Evolutionary conservation across 1,140 invertebrate species (phyloP).

Genomic region (Wasmannia auropunctata): DNA sequence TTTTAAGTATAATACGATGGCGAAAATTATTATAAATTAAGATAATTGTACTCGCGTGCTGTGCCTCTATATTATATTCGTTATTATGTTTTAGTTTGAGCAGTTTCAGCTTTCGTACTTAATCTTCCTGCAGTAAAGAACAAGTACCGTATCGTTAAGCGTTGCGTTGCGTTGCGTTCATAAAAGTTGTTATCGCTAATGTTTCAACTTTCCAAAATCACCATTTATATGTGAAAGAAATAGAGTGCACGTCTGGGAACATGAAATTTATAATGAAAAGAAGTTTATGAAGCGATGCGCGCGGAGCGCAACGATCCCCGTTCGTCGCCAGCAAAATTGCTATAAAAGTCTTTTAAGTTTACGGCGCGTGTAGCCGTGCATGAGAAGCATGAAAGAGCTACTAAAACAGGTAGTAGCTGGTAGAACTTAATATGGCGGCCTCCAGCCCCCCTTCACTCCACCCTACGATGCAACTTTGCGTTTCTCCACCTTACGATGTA

Average conservation of each 20-base stretch:
- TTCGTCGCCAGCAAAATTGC: conserved; percentile 36
- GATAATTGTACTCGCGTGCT: no score
- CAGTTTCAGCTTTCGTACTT: neutral
- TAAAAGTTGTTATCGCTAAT: conserved; percentile 34
- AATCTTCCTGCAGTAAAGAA: neutral
- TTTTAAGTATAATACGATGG: neutral
- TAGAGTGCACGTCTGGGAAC: conserved; percentile 3
- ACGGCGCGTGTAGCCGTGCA: conserved; percentile 29
- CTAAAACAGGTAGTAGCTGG: conserved; percentile 56
- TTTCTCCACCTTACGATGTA: neutral
- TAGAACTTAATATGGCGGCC: conserved; percentile 44
- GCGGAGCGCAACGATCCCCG: neutral
- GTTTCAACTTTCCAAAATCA: conserved; percentile 22
- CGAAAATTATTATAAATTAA: conserved; percentile 6
- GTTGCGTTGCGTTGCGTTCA: neutral
- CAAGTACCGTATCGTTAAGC: neutral
- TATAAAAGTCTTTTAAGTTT: conserved; percentile 57
- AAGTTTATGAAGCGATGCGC: conserved; percentile 28
- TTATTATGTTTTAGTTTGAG: neutral
- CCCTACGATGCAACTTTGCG: neutral
- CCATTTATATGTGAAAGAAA: conserved; percentile 8
- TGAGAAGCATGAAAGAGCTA: conserved; percentile 43
- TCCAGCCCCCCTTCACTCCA: neutral
- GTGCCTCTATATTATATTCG: neutral
- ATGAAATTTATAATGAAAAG: conserved; percentile 51